A percentile compares a stretch with the other conserved stretches of the same genome.
Conservation (phyloP, 2,888 invertebrate species). For the Cynaeus angustus region DNA sequence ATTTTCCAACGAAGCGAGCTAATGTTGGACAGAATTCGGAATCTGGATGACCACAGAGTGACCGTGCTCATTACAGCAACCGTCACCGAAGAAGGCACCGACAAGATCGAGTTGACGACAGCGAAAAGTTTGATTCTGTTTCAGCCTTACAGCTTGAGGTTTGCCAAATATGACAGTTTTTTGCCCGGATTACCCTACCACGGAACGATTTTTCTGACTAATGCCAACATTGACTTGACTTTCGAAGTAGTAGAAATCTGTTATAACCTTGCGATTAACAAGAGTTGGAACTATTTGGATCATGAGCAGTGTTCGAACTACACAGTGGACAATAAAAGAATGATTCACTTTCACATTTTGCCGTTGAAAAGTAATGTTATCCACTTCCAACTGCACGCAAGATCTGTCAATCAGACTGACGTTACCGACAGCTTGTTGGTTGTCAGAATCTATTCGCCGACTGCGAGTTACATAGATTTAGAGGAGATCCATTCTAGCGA, state of each 20-base stretch:
- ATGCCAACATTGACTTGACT: slow-evolving; percentile 54
- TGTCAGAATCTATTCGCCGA: slow-evolving; percentile 66
- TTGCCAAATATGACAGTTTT: slow-evolving; percentile 76
- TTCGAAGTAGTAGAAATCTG: slow-evolving; percentile 66
- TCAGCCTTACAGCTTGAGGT: slow-evolving; percentile 76
- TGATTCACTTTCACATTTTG: slow-evolving; percentile 64
- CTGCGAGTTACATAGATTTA: slow-evolving; percentile 66
- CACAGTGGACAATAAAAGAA: slow-evolving; percentile 58
- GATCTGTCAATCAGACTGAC: slow-evolving; percentile 63
- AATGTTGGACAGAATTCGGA: slow-evolving; percentile 51
- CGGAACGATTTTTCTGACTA: slow-evolving; percentile 73
- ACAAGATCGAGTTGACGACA: slow-evolving; percentile 77
- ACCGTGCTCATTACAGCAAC: slow-evolving; percentile 69
- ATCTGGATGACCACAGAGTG: slow-evolving; percentile 57
- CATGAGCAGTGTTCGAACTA: slow-evolving; percentile 65
- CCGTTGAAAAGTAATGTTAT: slow-evolving; percentile 67
- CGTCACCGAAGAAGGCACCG: slow-evolving; percentile 77
- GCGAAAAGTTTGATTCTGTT: slow-evolving; percentile 76
- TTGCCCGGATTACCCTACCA: slow-evolving; percentile 83
- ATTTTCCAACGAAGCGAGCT: slow-evolving; percentile 60
- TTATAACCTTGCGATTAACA: slow-evolving; percentile 67
- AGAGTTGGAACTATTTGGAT: slow-evolving; percentile 67
- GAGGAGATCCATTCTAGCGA: slow-evolving; percentile 58
- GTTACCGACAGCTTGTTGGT: slow-evolving; percentile 59
- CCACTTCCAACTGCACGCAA: slow-evolving; percentile 66